phyloP scores from a whole-genome alignment of 2,888 invertebrate species.

The Amphipoea lucens region DNA sequence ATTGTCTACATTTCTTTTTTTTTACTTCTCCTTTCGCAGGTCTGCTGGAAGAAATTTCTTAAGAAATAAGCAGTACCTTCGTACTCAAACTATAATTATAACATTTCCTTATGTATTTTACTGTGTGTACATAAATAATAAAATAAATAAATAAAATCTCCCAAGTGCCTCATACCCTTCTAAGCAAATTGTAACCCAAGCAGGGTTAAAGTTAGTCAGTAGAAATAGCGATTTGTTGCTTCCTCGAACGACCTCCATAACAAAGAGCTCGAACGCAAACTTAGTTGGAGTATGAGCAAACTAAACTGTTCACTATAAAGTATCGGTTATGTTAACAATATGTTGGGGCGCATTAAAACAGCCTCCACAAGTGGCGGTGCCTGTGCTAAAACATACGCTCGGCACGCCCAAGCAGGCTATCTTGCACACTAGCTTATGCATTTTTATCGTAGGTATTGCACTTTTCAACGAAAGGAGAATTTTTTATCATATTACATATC shows the following conservation, averaged over 20 bases:
- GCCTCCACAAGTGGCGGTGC: conserved; percentile 13
- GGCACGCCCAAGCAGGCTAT: background rate
- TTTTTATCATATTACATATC: background rate
- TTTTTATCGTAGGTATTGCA: background rate
- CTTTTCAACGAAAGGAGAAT: background rate
- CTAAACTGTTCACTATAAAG: conserved; percentile 4
- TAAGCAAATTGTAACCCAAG: background rate
- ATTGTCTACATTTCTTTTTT: too few relatives aligned
- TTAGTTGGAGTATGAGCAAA: conserved; percentile 4
- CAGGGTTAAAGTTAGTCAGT: background rate
- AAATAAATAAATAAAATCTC: too few relatives aligned
- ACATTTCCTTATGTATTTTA: too few relatives aligned
- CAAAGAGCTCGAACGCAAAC: conserved; percentile 11
- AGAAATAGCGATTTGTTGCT: background rate
- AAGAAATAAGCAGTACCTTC: too few relatives aligned
- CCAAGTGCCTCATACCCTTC: background rate
- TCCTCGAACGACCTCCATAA: background rate
- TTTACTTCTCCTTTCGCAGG: too few relatives aligned
- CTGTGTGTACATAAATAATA: too few relatives aligned
- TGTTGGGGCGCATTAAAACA: conserved; percentile 15
- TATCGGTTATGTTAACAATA: conserved; percentile 19
- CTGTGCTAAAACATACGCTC: background rate
- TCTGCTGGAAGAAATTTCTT: too few relatives aligned
- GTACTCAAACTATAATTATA: too few relatives aligned
- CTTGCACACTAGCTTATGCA: background rate